These are phyloP conservation scores for Ambastaia sidthimunki DNA, from an alignment of 2,797 vertebrate species.

Conservation along the genomic window DNA sequence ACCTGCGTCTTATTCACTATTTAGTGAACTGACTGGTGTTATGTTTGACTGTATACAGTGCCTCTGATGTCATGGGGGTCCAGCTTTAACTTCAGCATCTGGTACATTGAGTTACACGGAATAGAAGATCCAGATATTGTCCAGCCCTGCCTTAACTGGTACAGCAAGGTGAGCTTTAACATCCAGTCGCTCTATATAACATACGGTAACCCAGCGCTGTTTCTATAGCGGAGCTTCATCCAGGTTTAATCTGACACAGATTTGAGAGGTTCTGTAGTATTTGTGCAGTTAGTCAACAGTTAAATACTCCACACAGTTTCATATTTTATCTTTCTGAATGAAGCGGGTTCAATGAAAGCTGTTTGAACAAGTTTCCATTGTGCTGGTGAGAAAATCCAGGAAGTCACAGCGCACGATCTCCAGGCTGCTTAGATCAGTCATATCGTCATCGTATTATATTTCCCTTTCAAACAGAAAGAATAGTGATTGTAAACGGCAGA, in stretches of 20 bases:
- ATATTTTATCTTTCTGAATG: too few species aligned
- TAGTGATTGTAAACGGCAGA: background rate
- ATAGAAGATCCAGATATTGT: constrained; percentile 98
- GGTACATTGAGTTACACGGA: constrained; percentile 98
- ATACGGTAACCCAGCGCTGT: too few species aligned
- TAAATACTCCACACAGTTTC: too few species aligned
- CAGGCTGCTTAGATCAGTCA: background rate
- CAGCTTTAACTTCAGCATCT: constrained; percentile 99
- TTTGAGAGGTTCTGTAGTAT: too few species aligned
- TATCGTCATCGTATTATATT: background rate
- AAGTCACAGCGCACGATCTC: background rate
- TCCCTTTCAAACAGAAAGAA: background rate
- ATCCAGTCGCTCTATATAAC: too few species aligned
- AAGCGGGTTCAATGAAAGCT: background rate
- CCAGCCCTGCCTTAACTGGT: constrained; percentile 99
- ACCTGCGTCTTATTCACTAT: background rate
- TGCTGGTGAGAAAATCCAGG: background rate
- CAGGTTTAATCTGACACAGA: too few species aligned
- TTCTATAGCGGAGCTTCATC: too few species aligned
- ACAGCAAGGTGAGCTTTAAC: constrained; percentile 81
- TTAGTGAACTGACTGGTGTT: background rate
- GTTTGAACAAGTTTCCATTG: background rate
- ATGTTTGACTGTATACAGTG: constrained; percentile 74
- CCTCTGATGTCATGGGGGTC: constrained; percentile 99
- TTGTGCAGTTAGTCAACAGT: too few species aligned